A percentile compares a stretch with the other conserved stretches of the same genome.
These are phyloP conservation scores for Sebastes minor DNA, from an alignment of 2,797 vertebrate genomes.

Conservation along the genomic window DNA sequence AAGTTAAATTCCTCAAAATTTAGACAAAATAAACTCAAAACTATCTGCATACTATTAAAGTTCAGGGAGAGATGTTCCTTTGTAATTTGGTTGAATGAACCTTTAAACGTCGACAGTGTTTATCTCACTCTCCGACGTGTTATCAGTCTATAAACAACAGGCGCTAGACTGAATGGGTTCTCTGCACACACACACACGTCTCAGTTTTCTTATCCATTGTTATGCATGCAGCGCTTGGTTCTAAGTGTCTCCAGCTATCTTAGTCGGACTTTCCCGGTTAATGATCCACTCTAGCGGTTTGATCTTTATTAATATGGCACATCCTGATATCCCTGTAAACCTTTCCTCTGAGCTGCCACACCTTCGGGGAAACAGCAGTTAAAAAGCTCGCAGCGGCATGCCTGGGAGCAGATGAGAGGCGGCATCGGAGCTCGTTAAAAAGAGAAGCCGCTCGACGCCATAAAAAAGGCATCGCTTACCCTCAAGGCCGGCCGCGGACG, in stretches of 20 bases:
- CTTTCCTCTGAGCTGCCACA: conserved; percentile 36
- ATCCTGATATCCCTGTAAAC: conserved; percentile 73
- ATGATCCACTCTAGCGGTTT: conserved; percentile 81
- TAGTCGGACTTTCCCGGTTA: conserved; percentile 77
- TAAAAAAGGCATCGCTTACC: conserved; percentile 68
- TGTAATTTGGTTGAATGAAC: neutral
- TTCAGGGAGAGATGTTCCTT: neutral
- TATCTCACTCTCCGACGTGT: conserved; percentile 9
- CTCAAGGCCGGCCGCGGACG: conserved; percentile 61
- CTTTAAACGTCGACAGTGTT: conserved; percentile 30
- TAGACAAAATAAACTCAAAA: neutral
- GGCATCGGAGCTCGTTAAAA: conserved; percentile 50
- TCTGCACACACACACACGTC: conserved; percentile 21
- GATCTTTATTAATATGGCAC: conserved; percentile 77
- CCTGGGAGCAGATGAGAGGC: conserved; percentile 69
- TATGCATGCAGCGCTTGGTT: conserved; percentile 20
- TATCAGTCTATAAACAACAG: conserved; percentile 58
- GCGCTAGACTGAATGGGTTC: conserved; percentile 32
- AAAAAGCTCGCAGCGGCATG: conserved; percentile 55
- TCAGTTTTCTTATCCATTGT: conserved; percentile 42
- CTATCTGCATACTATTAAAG: neutral
- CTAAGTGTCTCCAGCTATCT: conserved; percentile 54
- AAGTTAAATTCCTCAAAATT: neutral
- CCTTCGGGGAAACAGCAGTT: conserved; percentile 68
- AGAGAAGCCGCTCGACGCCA: conserved; percentile 41